Base-by-base conservation (phyloP, 2,888 invertebrate genomes). In the Eubasilissa splendida region DNA sequence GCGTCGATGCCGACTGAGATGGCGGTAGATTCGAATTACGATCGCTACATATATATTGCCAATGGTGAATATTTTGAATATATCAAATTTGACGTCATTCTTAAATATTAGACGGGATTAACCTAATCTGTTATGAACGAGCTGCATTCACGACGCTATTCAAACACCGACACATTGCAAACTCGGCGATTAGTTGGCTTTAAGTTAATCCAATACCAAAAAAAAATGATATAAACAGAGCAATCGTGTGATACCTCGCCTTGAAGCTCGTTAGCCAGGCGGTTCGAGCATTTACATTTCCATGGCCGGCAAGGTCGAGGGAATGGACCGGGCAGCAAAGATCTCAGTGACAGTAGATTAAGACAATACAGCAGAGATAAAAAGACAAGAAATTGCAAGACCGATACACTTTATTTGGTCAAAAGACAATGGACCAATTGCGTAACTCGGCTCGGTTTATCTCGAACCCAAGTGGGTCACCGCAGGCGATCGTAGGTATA, bases 321-420 rank as follows among this genome's bases (percentile, higher is more conserved):
- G 68, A 68, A 52, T 14, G 33, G n/a, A 10, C 11, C 31, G 12
- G 33, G 22, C 31, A 12, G 63, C 31, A 68, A 10, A 68, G 68
- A 42, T n/a, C 68, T n/a, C 12, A 14, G 11, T 63, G 9, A 68
- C 50, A 14, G 12, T 14, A 68, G 14, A 68, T 14, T 50, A 9
- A 63, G 33, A 31, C 63, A 22, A 31, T 22, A 63, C 14, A 50
- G 68, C 50, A 50, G n/a, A 68, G 9, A 50, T 52, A 68, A 68
- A 68, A 42, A 68, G 14, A 68, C 68, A 68, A 12, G 68, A 68
- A 63, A 50, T 68, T 68, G 68, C 68, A 4, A 12, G 12, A n/a
- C n/a, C 63, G 42, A 33, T 33, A 63, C 63, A 42, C 63, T 63
- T 63, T 63, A 63, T 63, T 33, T 63, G 63, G 63, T 63, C 63